Evolutionary conservation across 2,113 vertebrate species (phyloP).

Genomic region (Conger conger): DNA sequence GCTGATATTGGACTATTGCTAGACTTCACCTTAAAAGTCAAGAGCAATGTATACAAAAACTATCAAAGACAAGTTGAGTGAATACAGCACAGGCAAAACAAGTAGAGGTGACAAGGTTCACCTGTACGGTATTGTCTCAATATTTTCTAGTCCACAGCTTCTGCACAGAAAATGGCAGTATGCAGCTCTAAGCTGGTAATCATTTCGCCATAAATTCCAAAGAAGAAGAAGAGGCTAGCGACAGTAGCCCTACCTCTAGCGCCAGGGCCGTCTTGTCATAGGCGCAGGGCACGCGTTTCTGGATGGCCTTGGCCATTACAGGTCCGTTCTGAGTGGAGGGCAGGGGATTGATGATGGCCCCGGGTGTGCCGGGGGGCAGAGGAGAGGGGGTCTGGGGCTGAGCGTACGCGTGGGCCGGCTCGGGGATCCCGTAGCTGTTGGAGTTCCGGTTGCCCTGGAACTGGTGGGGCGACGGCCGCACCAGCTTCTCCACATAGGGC

Average conservation of each 20-base stretch:
- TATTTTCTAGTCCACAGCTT: not conserved
- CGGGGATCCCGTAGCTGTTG: constrained; percentile 94
- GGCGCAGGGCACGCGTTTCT: constrained; percentile 96
- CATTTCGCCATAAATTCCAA: not conserved
- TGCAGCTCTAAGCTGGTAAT: not conserved
- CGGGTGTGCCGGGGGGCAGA: constrained; percentile 75
- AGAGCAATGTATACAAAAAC: not conserved
- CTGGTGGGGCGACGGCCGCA: constrained; percentile 71
- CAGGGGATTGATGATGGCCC: constrained; percentile 81
- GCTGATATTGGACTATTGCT: not conserved
- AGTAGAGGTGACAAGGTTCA: not conserved
- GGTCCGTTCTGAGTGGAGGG: constrained; percentile 95
- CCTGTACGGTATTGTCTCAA: not conserved
- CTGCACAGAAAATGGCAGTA: not conserved
- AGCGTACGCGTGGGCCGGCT: constrained; percentile 94
- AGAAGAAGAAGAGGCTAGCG: not conserved
- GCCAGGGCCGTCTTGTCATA: constrained; percentile 97
- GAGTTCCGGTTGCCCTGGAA: constrained; percentile 88
- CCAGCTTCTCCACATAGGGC: constrained; percentile 94
- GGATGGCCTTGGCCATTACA: constrained; percentile 94
- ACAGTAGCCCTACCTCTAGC: constrained; percentile 79
- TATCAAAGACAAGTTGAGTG: not conserved
- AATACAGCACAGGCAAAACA: not conserved
- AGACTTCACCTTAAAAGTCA: not conserved
- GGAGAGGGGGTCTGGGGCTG: constrained; percentile 89